These are phyloP conservation scores for Cheirogaleus medius DNA, from an alignment of 2,113 vertebrate genomes.

Conservation along the genomic window DNA sequence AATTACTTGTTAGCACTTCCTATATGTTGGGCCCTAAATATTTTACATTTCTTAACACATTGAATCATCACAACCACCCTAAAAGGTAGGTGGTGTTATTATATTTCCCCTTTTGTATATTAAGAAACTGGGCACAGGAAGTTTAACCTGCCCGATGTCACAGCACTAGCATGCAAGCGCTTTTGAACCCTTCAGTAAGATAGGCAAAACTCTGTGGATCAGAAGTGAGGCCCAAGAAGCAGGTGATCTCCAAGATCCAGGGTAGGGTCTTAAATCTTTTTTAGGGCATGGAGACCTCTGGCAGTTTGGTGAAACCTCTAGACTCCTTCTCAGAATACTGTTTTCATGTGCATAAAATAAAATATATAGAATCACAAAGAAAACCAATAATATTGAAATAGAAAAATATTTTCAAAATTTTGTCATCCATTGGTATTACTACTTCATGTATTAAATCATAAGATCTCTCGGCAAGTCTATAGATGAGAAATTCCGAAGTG, in stretches of 20 bases:
- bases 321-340: background rate
- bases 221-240: background rate
- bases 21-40: background rate
- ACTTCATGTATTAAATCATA: slow-evolving; percentile 28
- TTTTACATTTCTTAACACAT: background rate
- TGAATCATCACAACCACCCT: background rate
- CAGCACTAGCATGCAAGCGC: background rate
- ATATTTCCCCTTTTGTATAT: background rate
- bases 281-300: background rate
- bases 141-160: background rate
- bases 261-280: background rate
- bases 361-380: background rate
- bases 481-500: slow-evolving; percentile 14
- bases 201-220: background rate
- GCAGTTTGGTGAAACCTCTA: background rate
- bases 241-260: background rate
- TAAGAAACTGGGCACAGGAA: background rate
- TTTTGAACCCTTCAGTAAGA: background rate
- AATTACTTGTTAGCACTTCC: background rate
- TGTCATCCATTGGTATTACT: background rate
- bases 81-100: background rate
- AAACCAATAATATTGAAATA: slow-evolving; percentile 13
- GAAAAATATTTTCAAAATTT: slow-evolving; percentile 2
- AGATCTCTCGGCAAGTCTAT: background rate
- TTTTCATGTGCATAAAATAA: slow-evolving; percentile 41